These are phyloP conservation scores for Delia radicum DNA, from an alignment of 1,140 invertebrate genomes.

Conservation along the genomic window DNA sequence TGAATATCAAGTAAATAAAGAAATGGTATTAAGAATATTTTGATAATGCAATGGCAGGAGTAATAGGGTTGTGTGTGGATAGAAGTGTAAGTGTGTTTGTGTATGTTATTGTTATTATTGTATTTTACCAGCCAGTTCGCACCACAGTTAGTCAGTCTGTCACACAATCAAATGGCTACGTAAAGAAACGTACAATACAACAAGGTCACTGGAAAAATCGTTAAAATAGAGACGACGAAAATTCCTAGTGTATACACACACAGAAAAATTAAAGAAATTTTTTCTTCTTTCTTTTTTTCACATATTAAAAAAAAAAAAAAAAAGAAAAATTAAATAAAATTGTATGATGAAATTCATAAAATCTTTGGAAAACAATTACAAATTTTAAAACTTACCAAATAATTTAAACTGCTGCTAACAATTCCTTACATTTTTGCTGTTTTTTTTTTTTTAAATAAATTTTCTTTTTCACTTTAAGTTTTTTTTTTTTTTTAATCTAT, in stretches of 20 bases:
- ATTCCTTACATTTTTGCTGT: constrained; percentile 4
- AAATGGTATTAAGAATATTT: background rate
- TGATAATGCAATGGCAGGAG: background rate
- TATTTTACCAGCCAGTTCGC: background rate
- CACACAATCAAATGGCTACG: background rate
- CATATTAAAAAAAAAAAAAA: background rate
- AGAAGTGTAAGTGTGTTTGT: background rate
- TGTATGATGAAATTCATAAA: background rate
- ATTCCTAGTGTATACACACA: constrained; percentile 39
- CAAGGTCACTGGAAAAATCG: constrained; percentile 57
- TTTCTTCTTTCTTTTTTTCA: constrained; percentile 1
- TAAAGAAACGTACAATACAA: constrained; percentile 40
- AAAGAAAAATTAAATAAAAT: background rate
- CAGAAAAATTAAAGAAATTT: constrained; percentile 15
- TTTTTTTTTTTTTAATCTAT: background rate
- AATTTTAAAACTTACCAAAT: background rate
- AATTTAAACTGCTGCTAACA: background rate
- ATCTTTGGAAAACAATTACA: background rate
- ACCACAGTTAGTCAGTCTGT: background rate
- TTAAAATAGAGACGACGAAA: constrained; percentile 40
- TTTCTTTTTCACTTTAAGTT: background rate
- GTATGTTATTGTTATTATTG: background rate
- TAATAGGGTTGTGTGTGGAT: background rate
- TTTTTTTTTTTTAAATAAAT: background rate
- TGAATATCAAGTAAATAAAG: background rate